These are phyloP conservation scores for Ictalurus furcatus DNA, from an alignment of 2,113 vertebrate species.

Conservation along the genomic window DNA sequence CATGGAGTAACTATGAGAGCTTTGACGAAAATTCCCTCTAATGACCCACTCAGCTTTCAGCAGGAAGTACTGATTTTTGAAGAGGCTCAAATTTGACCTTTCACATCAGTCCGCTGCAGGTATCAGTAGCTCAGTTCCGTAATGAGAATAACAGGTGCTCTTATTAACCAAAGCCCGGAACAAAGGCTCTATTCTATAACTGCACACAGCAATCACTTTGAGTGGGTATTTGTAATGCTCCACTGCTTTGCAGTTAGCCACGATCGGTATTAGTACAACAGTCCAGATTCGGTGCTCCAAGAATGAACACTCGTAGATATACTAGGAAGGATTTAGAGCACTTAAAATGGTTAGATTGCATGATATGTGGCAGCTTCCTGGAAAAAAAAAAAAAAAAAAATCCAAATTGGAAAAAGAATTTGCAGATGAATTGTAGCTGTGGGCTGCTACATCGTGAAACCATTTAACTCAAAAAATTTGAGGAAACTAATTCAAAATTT, in stretches of 20 bases:
- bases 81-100: slow-evolving; percentile 42
- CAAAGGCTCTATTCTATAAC: slow-evolving; percentile 51
- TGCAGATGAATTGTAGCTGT: neutral
- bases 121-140: slow-evolving; percentile 41
- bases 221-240: slow-evolving; percentile 34
- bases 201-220: slow-evolving; percentile 30
- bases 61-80: slow-evolving; percentile 46
- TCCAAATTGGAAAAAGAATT: neutral
- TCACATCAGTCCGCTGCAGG: slow-evolving; percentile 34
- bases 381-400: neutral
- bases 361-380: neutral
- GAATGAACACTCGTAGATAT: slow-evolving; percentile 18
- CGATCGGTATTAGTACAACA: slow-evolving; percentile 12
- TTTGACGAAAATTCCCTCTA: slow-evolving; percentile 32
- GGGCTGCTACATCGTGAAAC: no score
- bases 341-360: slow-evolving; percentile 12
- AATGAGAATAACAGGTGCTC: slow-evolving; percentile 49
- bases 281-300: slow-evolving; percentile 9
- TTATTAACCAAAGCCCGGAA: slow-evolving; percentile 43
- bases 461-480: no score
- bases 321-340: slow-evolving; percentile 2
- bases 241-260: slow-evolving; percentile 19
- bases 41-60: slow-evolving; percentile 36
- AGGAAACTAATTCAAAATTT: no score
- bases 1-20: slow-evolving; percentile 15